Evolutionary conservation across 2,888 invertebrate genomes (phyloP).

Genomic region (Eupsilia transversa): DNA sequence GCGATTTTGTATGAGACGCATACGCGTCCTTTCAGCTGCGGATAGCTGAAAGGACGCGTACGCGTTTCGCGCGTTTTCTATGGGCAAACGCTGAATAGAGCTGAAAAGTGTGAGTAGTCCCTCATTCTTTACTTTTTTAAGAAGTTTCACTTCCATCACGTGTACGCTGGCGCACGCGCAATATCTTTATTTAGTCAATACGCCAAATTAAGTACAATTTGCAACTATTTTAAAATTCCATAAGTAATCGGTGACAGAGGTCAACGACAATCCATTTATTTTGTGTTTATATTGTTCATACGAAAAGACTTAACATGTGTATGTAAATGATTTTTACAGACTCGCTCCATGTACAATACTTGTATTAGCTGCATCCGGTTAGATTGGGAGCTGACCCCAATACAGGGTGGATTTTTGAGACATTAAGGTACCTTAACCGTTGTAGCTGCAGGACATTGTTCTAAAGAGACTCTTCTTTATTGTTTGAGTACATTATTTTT

Average conservation of each 20-base stretch:
- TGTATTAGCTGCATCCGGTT: background rate
- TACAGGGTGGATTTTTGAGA: background rate
- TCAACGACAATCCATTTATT: too few species aligned
- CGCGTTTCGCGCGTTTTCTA: too few species aligned
- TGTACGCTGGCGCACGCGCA: background rate
- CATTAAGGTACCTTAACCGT: background rate
- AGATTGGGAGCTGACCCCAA: background rate
- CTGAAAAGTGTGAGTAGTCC: too few species aligned
- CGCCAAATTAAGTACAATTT: background rate
- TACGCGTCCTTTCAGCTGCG: too few species aligned
- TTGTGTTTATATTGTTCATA: background rate
- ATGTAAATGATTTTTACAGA: background rate
- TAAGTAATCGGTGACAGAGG: background rate
- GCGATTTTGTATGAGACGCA: too few species aligned
- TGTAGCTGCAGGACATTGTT: background rate
- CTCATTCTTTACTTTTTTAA: background rate
- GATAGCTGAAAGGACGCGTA: too few species aligned
- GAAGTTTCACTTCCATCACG: background rate
- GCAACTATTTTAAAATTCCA: background rate
- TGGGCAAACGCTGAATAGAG: too few species aligned
- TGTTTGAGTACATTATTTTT: background rate
- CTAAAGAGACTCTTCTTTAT: background rate
- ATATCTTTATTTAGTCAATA: background rate
- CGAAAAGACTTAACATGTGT: conserved; percentile 1
- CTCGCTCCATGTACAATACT: background rate